Evolutionary conservation across 1,140 invertebrate species (phyloP).

Genomic region (Pseudoatta argentina): DNA sequence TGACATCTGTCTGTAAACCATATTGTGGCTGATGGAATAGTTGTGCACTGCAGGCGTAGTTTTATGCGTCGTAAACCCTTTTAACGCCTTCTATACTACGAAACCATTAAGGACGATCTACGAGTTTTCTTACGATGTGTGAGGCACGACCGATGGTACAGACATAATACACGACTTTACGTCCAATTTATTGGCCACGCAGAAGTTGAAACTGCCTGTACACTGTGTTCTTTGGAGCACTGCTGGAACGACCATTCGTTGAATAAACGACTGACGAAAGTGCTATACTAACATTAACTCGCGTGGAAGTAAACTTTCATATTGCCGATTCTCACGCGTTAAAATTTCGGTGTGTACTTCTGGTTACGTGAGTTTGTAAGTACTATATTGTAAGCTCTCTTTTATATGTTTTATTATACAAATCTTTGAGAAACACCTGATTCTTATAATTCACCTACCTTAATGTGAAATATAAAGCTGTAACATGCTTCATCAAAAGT

Average conservation of each 20-base stretch:
- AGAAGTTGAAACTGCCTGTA: conserved; percentile 62
- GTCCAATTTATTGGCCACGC: conserved; percentile 64
- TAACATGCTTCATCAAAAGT: not conserved
- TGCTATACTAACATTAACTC: conserved; percentile 27
- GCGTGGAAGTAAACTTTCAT: conserved; percentile 37
- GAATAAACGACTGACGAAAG: conserved; percentile 60
- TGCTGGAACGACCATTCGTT: conserved; percentile 41
- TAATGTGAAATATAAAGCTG: not conserved
- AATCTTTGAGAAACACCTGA: conserved; percentile 7
- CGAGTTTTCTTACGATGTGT: conserved; percentile 56
- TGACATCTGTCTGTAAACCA: not conserved
- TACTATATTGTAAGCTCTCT: not conserved
- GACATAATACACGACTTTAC: conserved; percentile 59
- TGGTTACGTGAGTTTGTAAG: not conserved
- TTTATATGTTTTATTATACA: not conserved
- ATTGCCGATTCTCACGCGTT: conserved; percentile 26
- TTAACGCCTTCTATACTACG: conserved; percentile 52
- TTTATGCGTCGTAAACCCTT: conserved; percentile 69
- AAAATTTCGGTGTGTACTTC: conserved; percentile 30
- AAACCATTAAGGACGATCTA: conserved; percentile 63
- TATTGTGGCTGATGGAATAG: conserved; percentile 2
- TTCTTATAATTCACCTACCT: not conserved
- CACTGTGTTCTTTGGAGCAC: conserved; percentile 32
- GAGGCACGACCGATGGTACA: conserved; percentile 44
- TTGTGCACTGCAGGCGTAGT: conserved; percentile 8